Base-by-base conservation (phyloP, 2,797 vertebrate genomes). In the Falco biarmicus region DNA sequence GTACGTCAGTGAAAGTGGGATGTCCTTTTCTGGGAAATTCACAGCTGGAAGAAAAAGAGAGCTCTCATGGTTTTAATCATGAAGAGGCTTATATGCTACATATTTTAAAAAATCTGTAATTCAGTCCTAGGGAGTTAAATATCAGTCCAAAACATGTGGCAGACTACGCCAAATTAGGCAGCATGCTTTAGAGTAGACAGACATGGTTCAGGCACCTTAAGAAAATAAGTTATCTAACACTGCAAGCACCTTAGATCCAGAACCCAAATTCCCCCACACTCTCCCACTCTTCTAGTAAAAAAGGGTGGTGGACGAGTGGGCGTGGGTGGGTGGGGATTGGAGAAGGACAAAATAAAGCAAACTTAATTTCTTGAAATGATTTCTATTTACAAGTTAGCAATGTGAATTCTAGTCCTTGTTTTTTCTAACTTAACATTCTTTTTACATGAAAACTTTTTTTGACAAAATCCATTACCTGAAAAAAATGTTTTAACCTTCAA, bases 161-260 rank as follows among this genome's bases (percentile, higher is more conserved):
- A 93, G 70, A 82, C 86, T 82, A 66, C 51, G 85, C 45, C 68
- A 93, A 92, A 91, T 64, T 64, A 89, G 77, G 45, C 80, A 77
- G 37, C 41, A 50, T 53, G 48, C 37, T 48, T 87, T 85, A 39
- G 10, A 87, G 82, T 48, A 77, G 43, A 86, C 47, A 94, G 93
- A 60, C 16, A 84, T n/a, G 56, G 15, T 68, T 90, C 3, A 2
- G 43, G 43, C 15, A 64, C 66, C 29, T 84, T 73, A 66, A 9
- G 45, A 83, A 91, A 84, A 66, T 28, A 73, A 92, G 63, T 90
- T 93, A 85, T 17, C 75, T 87, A 92, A 92, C 56, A 80, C 18
- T 43, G 39, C 31, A 11, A 68, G 57, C 60, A 77, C 64, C 68
- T 89, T 50, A 41, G 63, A 86, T 59, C 56, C 18, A 85, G 56